Evolutionary conservation across 2,888 invertebrate species (phyloP), one percentile per base, ranked within the genome.

Genomic region (Drosophila macrospina): DNA sequence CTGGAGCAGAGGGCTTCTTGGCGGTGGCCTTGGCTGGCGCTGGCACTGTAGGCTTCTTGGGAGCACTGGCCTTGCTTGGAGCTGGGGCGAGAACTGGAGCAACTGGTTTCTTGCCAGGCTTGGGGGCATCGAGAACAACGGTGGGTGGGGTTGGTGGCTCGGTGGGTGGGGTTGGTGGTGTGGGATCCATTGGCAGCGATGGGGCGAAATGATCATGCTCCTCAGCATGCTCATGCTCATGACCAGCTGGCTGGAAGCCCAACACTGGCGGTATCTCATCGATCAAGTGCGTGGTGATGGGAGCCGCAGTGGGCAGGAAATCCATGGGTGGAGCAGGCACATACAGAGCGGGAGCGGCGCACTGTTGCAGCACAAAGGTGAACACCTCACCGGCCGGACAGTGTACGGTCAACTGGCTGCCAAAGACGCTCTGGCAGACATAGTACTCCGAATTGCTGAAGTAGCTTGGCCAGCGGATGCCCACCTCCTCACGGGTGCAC

Each of bases 401-500:
- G 42, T 67, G 71, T 30, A 90, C 74, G 13, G 76, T 79, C 61
- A 88, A 24, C 42, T 80, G 80, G 44, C 60, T 78, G 24, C 86
- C 90, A 13, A 73, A 80, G 39, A 89, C 47, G 1, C 75, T 68
- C 41, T 78, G 72, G 57, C 92, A 92, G 24, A 89, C 79, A 60
- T 76, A 90, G 69, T 90, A 92, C 63, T 83, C 83, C 8, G 90
- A 83, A 56, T 78, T 88, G 71, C 91, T 87, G 39, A 86, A 77
- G 50, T 91, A 92, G 72, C 89, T 90, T 2, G 92, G 92, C 91
- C 91, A 92, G 59, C 92, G 85, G 26, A 91, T 86, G 65, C 89
- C 89, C 8, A 90, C 59, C 71, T 92, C 91, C 0, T 88, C 78
- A 3, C 77, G 69, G 16, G 77, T 74, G 69, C 92, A 92, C 74